phyloP scores from a whole-genome alignment of 2,888 invertebrate genomes.

The Drosophila neoperkinsi region DNA sequence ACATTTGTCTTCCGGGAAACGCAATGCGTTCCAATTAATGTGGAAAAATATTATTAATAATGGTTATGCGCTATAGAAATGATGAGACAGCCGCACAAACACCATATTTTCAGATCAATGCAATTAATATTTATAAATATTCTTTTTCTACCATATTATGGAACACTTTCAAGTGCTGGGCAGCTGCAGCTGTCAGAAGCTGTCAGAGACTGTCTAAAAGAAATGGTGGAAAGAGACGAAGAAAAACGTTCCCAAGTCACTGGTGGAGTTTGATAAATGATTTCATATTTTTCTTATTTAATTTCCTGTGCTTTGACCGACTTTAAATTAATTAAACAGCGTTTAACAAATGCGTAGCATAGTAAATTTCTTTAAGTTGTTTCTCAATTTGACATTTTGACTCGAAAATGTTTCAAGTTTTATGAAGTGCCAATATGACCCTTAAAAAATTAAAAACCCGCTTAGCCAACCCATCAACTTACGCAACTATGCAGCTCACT shows the following conservation, averaged over 20 bases:
- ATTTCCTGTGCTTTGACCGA: constrained; percentile 2
- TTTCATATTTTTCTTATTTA: constrained; percentile 23
- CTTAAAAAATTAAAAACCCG: constrained; percentile 24
- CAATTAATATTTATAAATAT: constrained; percentile 40
- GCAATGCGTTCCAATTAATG: constrained; percentile 54
- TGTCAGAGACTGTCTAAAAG: constrained; percentile 19
- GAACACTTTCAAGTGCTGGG: constrained; percentile 61
- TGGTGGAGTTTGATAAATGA: constrained; percentile 65
- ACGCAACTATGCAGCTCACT: constrained; percentile 37
- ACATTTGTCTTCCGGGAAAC: constrained; percentile 53
- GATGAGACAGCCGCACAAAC: constrained; percentile 11
- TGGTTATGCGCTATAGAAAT: constrained; percentile 21
- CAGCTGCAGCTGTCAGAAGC: constrained; percentile 53
- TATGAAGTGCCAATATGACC: constrained; percentile 32
- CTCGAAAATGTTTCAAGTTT: constrained; percentile 20
- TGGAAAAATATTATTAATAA: constrained; percentile 52
- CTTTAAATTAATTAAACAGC: constrained; percentile 62
- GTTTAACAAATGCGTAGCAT: constrained; percentile 47
- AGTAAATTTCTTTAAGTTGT: constrained; percentile 20
- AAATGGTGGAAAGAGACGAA: not conserved
- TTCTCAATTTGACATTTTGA: constrained; percentile 21
- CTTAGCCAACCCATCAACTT: constrained; percentile 42
- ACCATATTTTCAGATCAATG: constrained; percentile 19
- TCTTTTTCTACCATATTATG: constrained; percentile 7
- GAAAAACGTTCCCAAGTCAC: constrained; percentile 14